Percentiles rank a stretch among this genome's conserved stretches.
Evolutionary conservation across 2,113 vertebrate species (phyloP).

Genomic region (Nestor notabilis): DNA sequence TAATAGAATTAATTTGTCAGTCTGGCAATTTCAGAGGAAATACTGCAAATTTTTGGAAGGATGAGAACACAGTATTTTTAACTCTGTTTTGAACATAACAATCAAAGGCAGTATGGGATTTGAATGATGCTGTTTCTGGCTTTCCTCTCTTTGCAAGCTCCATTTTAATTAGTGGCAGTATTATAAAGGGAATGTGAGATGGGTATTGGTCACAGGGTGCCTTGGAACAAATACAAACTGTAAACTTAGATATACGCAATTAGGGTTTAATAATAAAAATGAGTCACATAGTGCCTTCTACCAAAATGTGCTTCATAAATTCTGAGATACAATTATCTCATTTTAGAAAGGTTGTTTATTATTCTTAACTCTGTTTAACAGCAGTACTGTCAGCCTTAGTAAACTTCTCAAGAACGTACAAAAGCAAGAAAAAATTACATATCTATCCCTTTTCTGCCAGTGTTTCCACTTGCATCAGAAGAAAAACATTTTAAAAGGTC

Average conservation of each 20-base stretch:
- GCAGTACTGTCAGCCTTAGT: neutral
- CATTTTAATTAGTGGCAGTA: neutral
- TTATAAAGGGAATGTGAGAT: neutral
- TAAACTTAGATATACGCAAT: neutral
- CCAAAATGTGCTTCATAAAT: neutral
- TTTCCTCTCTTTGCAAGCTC: neutral
- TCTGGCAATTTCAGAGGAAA: slow-evolving; percentile 9
- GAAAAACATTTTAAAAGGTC: neutral
- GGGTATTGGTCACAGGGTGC: neutral
- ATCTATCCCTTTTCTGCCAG: neutral
- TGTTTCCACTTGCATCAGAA: neutral
- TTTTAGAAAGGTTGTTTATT: neutral
- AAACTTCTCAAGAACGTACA: neutral
- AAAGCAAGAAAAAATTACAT: neutral
- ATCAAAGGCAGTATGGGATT: neutral
- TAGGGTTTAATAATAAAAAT: neutral
- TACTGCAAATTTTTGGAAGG: neutral
- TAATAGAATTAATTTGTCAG: slow-evolving; percentile 20
- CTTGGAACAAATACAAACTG: neutral
- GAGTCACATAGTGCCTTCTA: neutral
- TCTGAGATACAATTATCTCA: neutral
- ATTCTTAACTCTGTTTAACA: neutral
- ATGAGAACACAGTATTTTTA: neutral
- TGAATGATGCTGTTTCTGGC: neutral
- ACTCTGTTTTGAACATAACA: slow-evolving; percentile 23